Evolutionary conservation across 2,888 invertebrate species (phyloP).

Genomic region (Baccha elongata): DNA sequence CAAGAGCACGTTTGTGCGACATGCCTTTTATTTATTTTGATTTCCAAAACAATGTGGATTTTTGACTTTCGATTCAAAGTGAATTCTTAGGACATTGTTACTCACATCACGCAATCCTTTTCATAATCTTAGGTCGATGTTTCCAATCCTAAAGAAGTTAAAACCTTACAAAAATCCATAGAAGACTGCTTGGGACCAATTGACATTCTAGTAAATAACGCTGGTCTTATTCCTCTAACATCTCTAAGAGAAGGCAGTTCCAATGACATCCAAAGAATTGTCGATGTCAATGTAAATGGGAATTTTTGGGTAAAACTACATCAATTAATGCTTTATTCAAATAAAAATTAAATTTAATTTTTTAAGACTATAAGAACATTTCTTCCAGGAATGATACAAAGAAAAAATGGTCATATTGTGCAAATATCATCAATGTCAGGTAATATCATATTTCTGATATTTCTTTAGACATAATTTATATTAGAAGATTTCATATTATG

Average conservation of each 20-base stretch:
- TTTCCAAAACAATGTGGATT: no score
- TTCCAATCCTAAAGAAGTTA: conserved; percentile 60
- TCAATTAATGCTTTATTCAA: not conserved
- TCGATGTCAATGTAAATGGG: conserved; percentile 78
- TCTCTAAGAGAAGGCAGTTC: conserved; percentile 75
- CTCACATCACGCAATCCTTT: no score
- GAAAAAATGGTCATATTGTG: conserved; percentile 76
- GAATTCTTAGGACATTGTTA: no score
- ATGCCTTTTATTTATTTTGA: no score
- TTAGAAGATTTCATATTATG: not conserved
- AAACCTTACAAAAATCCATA: conserved; percentile 64
- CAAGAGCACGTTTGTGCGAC: no score
- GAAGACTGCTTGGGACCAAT: conserved; percentile 75
- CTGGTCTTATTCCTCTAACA: conserved; percentile 77
- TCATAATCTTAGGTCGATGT: conserved; percentile 74
- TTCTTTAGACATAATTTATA: not conserved
- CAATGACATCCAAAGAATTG: conserved; percentile 76
- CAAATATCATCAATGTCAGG: conserved; percentile 78
- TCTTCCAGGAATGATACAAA: conserved; percentile 76
- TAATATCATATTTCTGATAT: not conserved
- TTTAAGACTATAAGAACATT: conserved; percentile 77
- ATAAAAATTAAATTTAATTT: not conserved
- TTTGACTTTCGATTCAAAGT: no score
- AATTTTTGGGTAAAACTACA: conserved; percentile 78
- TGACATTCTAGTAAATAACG: conserved; percentile 80